A percentile compares a stretch with the other conserved stretches of the same genome.
Conservation (phyloP, 2,888 invertebrate genomes). For the Mythimna albipuncta region DNA sequence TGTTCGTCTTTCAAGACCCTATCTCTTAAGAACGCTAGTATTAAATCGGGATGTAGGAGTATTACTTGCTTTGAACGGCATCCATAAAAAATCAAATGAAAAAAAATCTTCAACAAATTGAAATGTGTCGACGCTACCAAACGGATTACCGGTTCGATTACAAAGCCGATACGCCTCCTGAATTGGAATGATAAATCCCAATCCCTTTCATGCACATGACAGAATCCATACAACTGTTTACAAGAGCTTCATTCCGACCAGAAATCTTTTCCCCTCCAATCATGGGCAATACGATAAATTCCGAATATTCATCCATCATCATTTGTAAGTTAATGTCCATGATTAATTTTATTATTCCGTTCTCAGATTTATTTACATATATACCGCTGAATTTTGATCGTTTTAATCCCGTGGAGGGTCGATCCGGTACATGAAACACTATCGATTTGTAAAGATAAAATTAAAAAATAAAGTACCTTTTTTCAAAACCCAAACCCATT, state of each 20-base stretch:
- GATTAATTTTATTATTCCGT: slow-evolving; percentile 11
- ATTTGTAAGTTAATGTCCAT: slow-evolving; percentile 13
- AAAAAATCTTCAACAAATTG: background rate
- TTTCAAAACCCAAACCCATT: no score
- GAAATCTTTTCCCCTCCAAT: slow-evolving; percentile 9
- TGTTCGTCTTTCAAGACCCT: no score
- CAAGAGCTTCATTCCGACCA: slow-evolving; percentile 7
- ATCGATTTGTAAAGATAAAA: no score
- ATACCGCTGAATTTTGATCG: no score
- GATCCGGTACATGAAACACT: no score
- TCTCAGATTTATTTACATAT: background rate
- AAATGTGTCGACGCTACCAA: slow-evolving; percentile 4
- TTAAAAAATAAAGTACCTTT: no score
- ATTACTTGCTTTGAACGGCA: background rate
- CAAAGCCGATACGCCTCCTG: background rate
- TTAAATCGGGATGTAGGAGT: background rate
- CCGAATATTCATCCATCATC: slow-evolving; percentile 13
- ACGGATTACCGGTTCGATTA: slow-evolving; percentile 40
- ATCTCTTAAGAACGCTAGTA: background rate
- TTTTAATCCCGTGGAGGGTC: no score
- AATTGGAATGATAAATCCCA: slow-evolving; percentile 27
- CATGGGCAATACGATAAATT: slow-evolving; percentile 2
- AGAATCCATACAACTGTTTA: slow-evolving; percentile 21
- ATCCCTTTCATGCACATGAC: slow-evolving; percentile 19
- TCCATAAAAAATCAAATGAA: background rate